A percentile compares a stretch with the other conserved stretches of the same genome.
Evolutionary conservation across 2,888 invertebrate genomes (phyloP).

Genomic region (Epicampocera succincta): DNA sequence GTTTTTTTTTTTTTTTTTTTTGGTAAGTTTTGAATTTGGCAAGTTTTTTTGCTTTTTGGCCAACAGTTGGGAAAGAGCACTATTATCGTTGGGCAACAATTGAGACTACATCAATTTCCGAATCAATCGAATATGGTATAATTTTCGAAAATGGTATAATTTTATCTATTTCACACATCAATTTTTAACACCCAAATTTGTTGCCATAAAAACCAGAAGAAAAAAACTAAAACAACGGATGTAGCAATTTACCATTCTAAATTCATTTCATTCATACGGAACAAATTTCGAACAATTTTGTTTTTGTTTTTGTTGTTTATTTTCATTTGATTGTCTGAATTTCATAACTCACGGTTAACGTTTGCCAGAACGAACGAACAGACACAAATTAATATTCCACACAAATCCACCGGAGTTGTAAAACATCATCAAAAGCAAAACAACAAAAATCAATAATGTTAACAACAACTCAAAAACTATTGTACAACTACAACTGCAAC

Average conservation of each 20-base stretch:
- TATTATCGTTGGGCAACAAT: too few species aligned
- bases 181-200: neutral
- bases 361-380: conserved; percentile 33
- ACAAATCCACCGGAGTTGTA: conserved; percentile 58
- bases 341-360: conserved; percentile 14
- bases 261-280: conserved; percentile 36
- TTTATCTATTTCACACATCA: neutral
- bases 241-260: neutral
- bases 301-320: neutral
- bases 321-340: neutral
- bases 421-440: conserved; percentile 57
- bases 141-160: neutral
- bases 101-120: too few species aligned
- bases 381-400: conserved; percentile 57
- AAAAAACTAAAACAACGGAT: neutral
- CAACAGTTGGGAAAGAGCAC: too few species aligned
- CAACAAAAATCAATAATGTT: conserved; percentile 51
- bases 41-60: too few species aligned
- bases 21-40: too few species aligned
- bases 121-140: neutral
- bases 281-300: neutral
- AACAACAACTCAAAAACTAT: conserved; percentile 44
- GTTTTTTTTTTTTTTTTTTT: neutral
- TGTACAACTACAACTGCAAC: too few species aligned
- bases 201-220: neutral